Base-by-base conservation (phyloP, 1,140 invertebrate genomes). In the Samia ricini region DNA sequence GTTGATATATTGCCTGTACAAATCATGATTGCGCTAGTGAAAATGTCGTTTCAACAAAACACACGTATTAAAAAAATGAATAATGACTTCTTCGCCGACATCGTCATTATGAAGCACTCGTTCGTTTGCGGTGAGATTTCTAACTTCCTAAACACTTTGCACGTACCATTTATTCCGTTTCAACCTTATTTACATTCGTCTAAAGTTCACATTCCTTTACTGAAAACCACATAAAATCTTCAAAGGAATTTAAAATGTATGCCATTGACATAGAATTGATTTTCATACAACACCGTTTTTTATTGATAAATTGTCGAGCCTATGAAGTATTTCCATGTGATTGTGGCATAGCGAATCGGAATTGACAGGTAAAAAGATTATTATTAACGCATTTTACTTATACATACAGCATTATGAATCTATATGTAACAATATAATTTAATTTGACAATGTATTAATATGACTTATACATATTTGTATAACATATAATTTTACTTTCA, bases 61-160 rank as follows among this genome's bases (percentile, higher is more conserved):
- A 85, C 74, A n/a, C 84, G 81, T 85, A 87, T 88, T 89, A 87
- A 89, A 89, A 89, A 89, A 89, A 88, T 89, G 85, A 89, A 87
- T 87, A 88, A 89, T 88, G 87, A 87, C 85, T 88, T 85, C 87
- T 85, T 85, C 81, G 78, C 82, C 83, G 81, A 80, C 84, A 76
- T 77, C 80, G 80, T 84, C 85, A 88, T 89, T 88, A 89, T 71
- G 74, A 67, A 77, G 68, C 74, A 79, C 82, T 83, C 83, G 81
- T 73, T 72, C 74, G 72, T 76, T 73, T 62, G 70, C 71, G 65
- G 67, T 61, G 70, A 83, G 85, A 88, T 89, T 84, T 77, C 83
- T 88, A 89, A 87, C 84, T 74, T 69, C 68, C 62, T 68, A 59
- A 51, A 62, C 64, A 63, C 33, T 12, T 60, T 21, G 7, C 26